Conservation (phyloP, 2,888 invertebrate species). For the Ornithoptera alexandrae region DNA sequence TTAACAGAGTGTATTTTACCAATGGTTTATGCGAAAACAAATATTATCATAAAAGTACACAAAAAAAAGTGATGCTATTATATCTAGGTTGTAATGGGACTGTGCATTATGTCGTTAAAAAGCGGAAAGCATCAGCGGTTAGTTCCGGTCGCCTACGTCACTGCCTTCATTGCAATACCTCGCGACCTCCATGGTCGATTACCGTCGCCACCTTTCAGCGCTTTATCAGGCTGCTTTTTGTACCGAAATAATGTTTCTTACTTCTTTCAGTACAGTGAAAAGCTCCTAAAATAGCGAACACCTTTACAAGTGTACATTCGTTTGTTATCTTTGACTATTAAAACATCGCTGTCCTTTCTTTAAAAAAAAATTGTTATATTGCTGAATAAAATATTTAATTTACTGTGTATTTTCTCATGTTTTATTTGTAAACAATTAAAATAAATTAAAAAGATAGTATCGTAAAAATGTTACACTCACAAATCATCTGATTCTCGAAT, state of each 20-base stretch:
- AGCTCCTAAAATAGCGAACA: slow-evolving; percentile 52
- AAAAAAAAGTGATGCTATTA: slow-evolving; percentile 32
- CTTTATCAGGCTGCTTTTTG: slow-evolving; percentile 68
- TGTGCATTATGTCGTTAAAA: slow-evolving; percentile 68
- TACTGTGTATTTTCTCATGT: too few species aligned
- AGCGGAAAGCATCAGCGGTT: slow-evolving; percentile 44
- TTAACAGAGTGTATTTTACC: too few species aligned
- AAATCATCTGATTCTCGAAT: neutral
- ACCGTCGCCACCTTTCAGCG: slow-evolving; percentile 41
- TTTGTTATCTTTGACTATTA: neutral
- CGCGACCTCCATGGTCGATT: slow-evolving; percentile 52
- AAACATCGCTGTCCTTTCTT: neutral
- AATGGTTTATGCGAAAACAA: slow-evolving; percentile 4
- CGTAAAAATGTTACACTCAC: neutral
- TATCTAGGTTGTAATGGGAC: slow-evolving; percentile 45
- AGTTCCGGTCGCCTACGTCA: slow-evolving; percentile 45
- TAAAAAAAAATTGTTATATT: neutral
- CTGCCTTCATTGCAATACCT: slow-evolving; percentile 38
- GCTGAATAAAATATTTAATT: neutral
- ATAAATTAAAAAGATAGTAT: neutral
- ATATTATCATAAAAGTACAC: slow-evolving; percentile 1
- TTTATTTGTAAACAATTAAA: neutral
- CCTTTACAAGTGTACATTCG: slow-evolving; percentile 41
- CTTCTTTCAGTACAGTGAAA: slow-evolving; percentile 52
- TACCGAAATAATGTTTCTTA: slow-evolving; percentile 67